Base-by-base conservation (phyloP, 2,113 vertebrate species). In the Aegotheles bennettii region DNA sequence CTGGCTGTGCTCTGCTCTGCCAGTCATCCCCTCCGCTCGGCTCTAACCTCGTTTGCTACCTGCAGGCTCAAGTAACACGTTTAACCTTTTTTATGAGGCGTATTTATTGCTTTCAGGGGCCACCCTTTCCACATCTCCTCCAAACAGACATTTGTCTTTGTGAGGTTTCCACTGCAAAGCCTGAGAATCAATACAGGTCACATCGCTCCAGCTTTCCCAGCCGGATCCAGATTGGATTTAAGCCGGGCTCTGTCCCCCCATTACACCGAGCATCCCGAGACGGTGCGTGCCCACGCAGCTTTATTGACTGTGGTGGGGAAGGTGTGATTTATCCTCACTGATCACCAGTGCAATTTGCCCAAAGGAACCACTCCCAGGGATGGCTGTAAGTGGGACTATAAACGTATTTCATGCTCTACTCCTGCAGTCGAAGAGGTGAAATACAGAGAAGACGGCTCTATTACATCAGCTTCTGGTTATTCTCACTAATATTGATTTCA, bases 31-130 rank as follows among this genome's bases (percentile, higher is more conserved):
- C 68, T 67, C 69, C 0, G 65, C 23, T 7, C 0, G 65, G 43
- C 74, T 89, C 81, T 95, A 94, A 95, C 81, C 95, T 87, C 48
- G 53, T 91, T 96, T 95, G 70, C 89, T 73, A 26, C 89, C 83
- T 2, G 0, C 81, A 82, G 77, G 45, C 1, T 1, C 19, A 14
- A 82, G 48, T 76, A 95, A 94, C 57, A 2, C 6, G 1, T 89
- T 94, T 94, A 93, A 90, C 94, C 95, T 95, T 96, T 87, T 40
- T 48, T 77, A 84, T 48, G 84, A 91, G 53, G 45, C 69, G 5
- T 43, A 76, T 87, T 94, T 94, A 89, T 87, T 83, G 87, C 88
- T 89, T 95, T 82, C 70, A 23, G 78, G 64, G 45, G 61, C 48
- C 63, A 21, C 71, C 53, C 75, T 94, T 91, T 45, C 89, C 87